Percentiles rank a stretch among this genome's conserved stretches.
These are phyloP conservation scores for Mechanitis messenoides DNA, from an alignment of 2,888 invertebrate species.

Conservation along the genomic window DNA sequence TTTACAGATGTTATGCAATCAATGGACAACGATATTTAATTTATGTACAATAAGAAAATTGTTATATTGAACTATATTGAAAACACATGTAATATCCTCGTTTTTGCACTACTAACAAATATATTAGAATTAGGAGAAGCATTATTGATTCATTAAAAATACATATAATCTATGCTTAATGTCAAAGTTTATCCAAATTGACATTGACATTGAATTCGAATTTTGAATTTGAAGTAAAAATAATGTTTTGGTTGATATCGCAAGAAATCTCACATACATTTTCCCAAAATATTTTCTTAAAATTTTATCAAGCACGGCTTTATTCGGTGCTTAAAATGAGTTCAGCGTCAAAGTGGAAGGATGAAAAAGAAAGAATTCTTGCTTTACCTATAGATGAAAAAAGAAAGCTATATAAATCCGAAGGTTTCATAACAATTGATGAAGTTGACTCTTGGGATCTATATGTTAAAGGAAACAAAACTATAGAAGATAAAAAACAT, in stretches of 20 bases:
- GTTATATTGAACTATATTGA: too few relatives aligned
- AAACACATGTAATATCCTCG: too few relatives aligned
- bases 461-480: slow-evolving; percentile 59
- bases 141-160: too few relatives aligned
- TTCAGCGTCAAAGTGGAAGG: slow-evolving; percentile 58
- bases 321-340: slow-evolving; percentile 57
- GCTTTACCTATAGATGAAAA: slow-evolving; percentile 73
- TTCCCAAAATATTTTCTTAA: background rate
- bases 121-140: too few relatives aligned
- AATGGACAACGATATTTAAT: background rate
- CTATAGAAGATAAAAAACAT: slow-evolving; percentile 52
- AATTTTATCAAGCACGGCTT: slow-evolving; percentile 25
- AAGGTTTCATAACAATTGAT: slow-evolving; percentile 56
- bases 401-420: slow-evolving; percentile 64
- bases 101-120: too few relatives aligned
- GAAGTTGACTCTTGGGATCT: slow-evolving; percentile 76
- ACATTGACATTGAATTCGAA: too few relatives aligned
- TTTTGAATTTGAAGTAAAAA: too few relatives aligned
- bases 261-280: slow-evolving; percentile 1
- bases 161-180: background rate
- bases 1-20: slow-evolving; percentile 12
- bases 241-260: slow-evolving; percentile 14
- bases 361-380: slow-evolving; percentile 72
- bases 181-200: background rate
- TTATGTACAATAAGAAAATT: background rate